Conservation (phyloP, 2,888 invertebrate species). For the Cephus nigrinus region DNA sequence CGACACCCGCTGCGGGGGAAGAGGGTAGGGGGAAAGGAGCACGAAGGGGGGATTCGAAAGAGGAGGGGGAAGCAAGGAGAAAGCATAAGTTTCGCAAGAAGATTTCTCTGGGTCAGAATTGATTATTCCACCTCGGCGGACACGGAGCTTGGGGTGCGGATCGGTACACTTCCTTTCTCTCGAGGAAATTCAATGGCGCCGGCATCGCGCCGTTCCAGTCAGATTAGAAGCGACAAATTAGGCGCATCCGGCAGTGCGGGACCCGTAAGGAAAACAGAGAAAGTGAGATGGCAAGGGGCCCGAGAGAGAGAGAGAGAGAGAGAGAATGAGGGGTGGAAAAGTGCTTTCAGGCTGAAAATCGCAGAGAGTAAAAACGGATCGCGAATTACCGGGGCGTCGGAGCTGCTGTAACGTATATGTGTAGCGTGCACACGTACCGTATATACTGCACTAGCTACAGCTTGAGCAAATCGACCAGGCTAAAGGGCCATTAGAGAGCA, state of each 20-base stretch:
- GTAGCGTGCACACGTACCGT: too few relatives aligned
- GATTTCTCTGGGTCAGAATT: constrained; percentile 21
- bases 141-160: constrained; percentile 19
- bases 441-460: too few relatives aligned
- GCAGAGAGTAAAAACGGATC: constrained; percentile 29
- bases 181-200: constrained; percentile 25
- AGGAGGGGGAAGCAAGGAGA: constrained; percentile 17
- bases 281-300: neutral
- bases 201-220: constrained; percentile 31
- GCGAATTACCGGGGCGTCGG: constrained; percentile 44
- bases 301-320: constrained; percentile 1
- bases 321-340: constrained; percentile 13
- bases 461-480: too few relatives aligned
- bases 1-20: constrained; percentile 3
- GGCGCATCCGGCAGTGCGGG: constrained; percentile 7
- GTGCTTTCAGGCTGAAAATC: too few relatives aligned
- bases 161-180: too few relatives aligned
- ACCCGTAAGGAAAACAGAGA: constrained; percentile 13
- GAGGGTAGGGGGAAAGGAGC: neutral
- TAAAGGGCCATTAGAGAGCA: too few relatives aligned
- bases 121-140: constrained; percentile 35
- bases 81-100: constrained; percentile 8
- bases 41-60: constrained; percentile 7
- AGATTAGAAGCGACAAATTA: constrained; percentile 41
- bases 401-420: constrained; percentile 9